Percentiles rank a stretch among this genome's conserved stretches.
Evolutionary conservation across 2,113 vertebrate genomes (phyloP).

Genomic region (Sitta europaea): DNA sequence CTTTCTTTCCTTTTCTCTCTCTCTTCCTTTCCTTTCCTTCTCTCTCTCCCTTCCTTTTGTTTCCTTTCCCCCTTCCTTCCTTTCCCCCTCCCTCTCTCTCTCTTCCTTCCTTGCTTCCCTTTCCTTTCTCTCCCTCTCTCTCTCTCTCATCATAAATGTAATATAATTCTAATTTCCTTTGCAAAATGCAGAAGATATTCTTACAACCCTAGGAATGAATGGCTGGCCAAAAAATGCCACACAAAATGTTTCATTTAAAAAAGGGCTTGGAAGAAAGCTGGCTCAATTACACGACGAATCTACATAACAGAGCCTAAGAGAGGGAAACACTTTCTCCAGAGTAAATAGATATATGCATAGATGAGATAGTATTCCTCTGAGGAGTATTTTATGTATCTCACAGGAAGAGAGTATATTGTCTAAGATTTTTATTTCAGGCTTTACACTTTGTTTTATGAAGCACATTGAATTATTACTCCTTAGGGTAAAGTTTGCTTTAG

Average conservation of each 20-base stretch:
- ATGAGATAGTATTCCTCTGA: neutral
- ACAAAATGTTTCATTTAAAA: neutral
- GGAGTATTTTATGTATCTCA: neutral
- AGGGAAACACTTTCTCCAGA: neutral
- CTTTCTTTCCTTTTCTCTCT: neutral
- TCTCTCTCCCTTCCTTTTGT: neutral
- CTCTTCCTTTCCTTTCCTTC: neutral
- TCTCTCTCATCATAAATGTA: neutral
- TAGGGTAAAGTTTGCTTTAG: neutral
- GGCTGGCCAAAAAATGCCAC: neutral
- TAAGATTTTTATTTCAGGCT: conserved; percentile 27
- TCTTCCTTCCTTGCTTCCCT: no score
- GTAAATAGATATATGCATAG: neutral
- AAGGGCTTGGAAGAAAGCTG: neutral
- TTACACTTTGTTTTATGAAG: conserved; percentile 30
- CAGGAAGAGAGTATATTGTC: neutral
- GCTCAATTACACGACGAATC: neutral
- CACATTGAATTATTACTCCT: neutral
- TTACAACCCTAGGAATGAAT: neutral
- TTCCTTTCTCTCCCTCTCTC: neutral
- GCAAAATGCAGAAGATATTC: neutral
- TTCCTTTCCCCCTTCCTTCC: neutral
- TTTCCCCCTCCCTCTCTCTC: neutral
- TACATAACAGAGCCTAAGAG: neutral
- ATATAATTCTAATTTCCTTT: neutral